phyloP scores from a whole-genome alignment of 1,140 invertebrate species.

The Scylla paramamosain region DNA sequence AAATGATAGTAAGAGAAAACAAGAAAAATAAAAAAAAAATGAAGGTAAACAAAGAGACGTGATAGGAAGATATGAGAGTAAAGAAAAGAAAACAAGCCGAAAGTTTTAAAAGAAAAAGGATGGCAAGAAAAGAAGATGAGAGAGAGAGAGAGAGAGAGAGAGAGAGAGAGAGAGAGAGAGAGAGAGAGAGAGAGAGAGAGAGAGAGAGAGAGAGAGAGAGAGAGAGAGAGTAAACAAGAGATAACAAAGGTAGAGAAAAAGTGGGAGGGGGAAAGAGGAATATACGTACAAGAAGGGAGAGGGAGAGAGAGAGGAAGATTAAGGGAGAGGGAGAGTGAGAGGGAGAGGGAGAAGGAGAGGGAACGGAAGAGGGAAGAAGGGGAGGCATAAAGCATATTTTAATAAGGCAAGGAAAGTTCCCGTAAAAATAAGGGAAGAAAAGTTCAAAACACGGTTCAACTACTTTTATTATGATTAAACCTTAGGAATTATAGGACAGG shows the following conservation, averaged over 20 bases:
- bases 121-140: background rate
- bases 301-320: background rate
- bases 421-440: background rate
- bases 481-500: constrained; percentile 13
- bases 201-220: background rate
- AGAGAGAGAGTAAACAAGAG: background rate
- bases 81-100: background rate
- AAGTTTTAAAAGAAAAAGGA: background rate
- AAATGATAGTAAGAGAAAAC: background rate
- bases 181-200: background rate
- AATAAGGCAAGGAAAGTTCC: background rate
- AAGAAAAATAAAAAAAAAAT: background rate
- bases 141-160: constrained; percentile 22
- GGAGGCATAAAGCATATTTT: background rate
- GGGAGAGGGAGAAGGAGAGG: background rate
- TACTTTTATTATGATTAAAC: constrained; percentile 25
- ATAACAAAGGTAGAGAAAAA: background rate
- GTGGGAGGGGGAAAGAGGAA: background rate
- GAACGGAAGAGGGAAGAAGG: background rate
- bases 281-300: background rate
- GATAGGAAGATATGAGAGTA: background rate
- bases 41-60: background rate
- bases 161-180: constrained; percentile 8
- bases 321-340: background rate
- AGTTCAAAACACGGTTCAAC: background rate